Evolutionary conservation across 2,797 vertebrate species (phyloP).

Genomic region (Pseudomugil gertrudae): DNA sequence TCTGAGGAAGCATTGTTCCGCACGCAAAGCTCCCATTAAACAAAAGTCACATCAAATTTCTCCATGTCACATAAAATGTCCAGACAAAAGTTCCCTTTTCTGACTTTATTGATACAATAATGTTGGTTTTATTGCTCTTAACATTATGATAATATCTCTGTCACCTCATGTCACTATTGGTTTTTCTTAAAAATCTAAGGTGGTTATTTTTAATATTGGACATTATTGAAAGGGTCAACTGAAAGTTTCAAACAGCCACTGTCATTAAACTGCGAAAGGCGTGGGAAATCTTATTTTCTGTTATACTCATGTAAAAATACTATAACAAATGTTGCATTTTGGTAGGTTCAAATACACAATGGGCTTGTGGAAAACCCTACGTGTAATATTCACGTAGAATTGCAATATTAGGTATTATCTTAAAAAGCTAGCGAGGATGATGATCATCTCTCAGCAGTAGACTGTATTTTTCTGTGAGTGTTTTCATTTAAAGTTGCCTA

Average conservation of each 20-base stretch:
- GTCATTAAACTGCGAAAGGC: background rate
- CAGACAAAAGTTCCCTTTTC: slow-evolving; percentile 11
- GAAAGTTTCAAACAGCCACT: background rate
- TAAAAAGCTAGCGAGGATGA: slow-evolving; percentile 21
- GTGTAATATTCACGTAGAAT: slow-evolving; percentile 28
- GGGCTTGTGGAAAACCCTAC: background rate
- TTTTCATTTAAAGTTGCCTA: slow-evolving; percentile 29
- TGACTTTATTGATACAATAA: slow-evolving; percentile 18
- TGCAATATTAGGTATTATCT: slow-evolving; percentile 20
- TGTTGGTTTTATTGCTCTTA: slow-evolving; percentile 10
- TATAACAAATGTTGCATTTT: slow-evolving; percentile 11
- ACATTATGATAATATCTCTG: slow-evolving; percentile 22
- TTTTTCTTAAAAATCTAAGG: slow-evolving; percentile 13
- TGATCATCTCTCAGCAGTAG: slow-evolving; percentile 26
- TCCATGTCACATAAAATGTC: slow-evolving; percentile 6
- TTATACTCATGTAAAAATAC: background rate
- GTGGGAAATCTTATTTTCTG: slow-evolving; percentile 1
- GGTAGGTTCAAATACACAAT: slow-evolving; percentile 18
- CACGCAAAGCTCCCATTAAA: slow-evolving; percentile 39
- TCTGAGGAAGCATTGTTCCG: slow-evolving; percentile 32
- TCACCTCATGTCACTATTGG: slow-evolving; percentile 15
- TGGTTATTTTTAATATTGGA: background rate
- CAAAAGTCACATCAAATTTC: slow-evolving; percentile 29
- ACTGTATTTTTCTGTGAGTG: slow-evolving; percentile 16
- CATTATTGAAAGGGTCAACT: slow-evolving; percentile 1